Evolutionary conservation across 2,888 invertebrate species (phyloP).

Genomic region (Lasioglossum leucozonium): DNA sequence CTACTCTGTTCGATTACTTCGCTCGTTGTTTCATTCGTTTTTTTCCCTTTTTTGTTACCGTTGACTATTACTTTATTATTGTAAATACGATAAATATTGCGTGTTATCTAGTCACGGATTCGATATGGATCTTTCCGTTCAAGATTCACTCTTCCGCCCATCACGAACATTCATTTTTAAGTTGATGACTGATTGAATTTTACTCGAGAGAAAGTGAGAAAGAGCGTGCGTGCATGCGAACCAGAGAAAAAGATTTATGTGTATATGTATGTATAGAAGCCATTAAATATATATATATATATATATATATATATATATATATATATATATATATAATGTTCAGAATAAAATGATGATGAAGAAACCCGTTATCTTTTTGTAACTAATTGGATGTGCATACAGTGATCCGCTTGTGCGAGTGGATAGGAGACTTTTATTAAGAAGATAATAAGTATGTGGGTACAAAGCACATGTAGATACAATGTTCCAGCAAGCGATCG

Average conservation of each 20-base stretch:
- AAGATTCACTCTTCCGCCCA: conserved; percentile 66
- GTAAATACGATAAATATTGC: conserved; percentile 61
- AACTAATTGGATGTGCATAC: conserved; percentile 1
- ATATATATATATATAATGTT: conserved; percentile 64
- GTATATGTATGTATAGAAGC: conserved; percentile 62
- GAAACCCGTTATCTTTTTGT: conserved; percentile 37
- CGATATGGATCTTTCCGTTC: conserved; percentile 55
- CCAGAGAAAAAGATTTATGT: conserved; percentile 27
- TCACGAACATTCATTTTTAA: conserved; percentile 63
- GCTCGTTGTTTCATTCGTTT: conserved; percentile 25
- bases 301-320: no score
- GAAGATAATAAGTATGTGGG: conserved; percentile 62
- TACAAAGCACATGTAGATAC: conserved; percentile 70
- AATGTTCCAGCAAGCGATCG: conserved; percentile 52
- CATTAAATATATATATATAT: conserved; percentile 54
- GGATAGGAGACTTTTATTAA: conserved; percentile 67
- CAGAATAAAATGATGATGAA: conserved; percentile 74
- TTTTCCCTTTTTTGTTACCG: conserved; percentile 39
- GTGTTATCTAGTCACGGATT: conserved; percentile 69
- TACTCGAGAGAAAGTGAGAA: conserved; percentile 48
- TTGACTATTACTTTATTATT: conserved; percentile 55
- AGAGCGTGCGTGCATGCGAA: conserved; percentile 1
- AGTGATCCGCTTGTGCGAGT: conserved; percentile 14
- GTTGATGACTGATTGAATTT: conserved; percentile 66
- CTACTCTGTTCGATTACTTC: conserved; percentile 15